Evolutionary conservation across 2,113 vertebrate species (phyloP).

Genomic region (Thinocorus orbignyianus): DNA sequence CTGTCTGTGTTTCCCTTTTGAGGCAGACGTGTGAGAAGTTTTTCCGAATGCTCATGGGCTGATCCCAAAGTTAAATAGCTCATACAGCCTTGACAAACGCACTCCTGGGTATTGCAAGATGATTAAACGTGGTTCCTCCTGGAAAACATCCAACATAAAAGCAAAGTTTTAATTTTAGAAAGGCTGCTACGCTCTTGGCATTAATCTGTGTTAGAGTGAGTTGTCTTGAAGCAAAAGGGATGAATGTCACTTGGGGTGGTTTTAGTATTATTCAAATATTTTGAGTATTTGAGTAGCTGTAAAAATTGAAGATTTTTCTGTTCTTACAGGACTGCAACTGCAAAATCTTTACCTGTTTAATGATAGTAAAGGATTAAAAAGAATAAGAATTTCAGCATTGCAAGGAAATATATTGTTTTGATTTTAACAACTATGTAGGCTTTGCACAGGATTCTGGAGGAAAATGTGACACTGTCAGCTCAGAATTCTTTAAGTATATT

Average conservation of each 20-base stretch:
- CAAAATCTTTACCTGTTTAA: neutral
- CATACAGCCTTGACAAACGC: neutral
- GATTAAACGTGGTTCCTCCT: neutral
- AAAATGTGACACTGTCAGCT: neutral
- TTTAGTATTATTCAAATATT: neutral
- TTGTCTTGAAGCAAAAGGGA: neutral
- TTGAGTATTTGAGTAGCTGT: neutral
- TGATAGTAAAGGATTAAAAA: neutral
- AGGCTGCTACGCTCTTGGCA: fast-evolving
- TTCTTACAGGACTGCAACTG: neutral
- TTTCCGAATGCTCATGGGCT: neutral
- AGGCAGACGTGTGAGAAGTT: neutral
- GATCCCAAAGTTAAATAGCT: neutral
- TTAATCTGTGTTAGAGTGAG: neutral
- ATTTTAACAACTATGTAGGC: neutral
- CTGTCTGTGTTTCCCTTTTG: neutral
- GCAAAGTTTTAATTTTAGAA: neutral
- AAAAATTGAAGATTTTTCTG: neutral
- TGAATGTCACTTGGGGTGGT: neutral
- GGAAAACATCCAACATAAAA: neutral
- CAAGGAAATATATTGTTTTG: neutral
- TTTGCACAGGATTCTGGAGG: neutral
- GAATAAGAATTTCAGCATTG: neutral
- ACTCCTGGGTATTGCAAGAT: neutral
- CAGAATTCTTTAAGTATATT: neutral